phyloP scores from a whole-genome alignment of 2,113 vertebrate genomes.

The Myrmecobius fasciatus region DNA sequence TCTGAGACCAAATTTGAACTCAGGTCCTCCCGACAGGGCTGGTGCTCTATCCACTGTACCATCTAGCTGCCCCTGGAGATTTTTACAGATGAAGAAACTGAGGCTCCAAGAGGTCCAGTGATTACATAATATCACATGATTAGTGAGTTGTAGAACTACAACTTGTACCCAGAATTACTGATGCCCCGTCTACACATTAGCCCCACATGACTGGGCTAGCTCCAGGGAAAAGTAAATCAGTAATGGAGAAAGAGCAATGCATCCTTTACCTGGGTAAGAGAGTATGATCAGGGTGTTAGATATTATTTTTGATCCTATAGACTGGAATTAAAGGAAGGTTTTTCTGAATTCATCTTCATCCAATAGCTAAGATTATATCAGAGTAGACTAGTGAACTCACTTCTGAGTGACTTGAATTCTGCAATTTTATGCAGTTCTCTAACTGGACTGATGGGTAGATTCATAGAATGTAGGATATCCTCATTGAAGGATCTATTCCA shows the following conservation, averaged over 20 bases:
- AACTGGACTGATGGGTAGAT: background rate
- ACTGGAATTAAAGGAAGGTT: background rate
- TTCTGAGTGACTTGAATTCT: constrained; percentile 61
- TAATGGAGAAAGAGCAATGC: background rate
- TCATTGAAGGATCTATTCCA: background rate
- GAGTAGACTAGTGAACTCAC: constrained; percentile 58
- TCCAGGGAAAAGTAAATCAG: background rate
- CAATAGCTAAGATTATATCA: constrained; percentile 10
- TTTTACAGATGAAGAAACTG: background rate
- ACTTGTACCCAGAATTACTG: background rate
- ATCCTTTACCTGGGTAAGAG: background rate
- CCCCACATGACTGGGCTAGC: background rate
- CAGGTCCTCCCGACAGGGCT: too few relatives aligned
- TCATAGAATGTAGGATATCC: background rate
- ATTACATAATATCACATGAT: background rate
- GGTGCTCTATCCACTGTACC: too few relatives aligned
- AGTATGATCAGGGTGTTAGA: background rate
- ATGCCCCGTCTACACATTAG: background rate
- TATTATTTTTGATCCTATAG: background rate
- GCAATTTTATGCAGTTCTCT: background rate
- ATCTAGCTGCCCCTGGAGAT: too few relatives aligned
- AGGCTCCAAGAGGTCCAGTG: background rate
- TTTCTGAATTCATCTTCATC: constrained; percentile 1
- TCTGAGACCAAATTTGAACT: too few relatives aligned
- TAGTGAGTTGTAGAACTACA: background rate